A percentile compares a stretch with the other conserved stretches of the same genome.
These are phyloP conservation scores for Agapornis roseicollis DNA, from an alignment of 2,113 vertebrate species.

Conservation along the genomic window DNA sequence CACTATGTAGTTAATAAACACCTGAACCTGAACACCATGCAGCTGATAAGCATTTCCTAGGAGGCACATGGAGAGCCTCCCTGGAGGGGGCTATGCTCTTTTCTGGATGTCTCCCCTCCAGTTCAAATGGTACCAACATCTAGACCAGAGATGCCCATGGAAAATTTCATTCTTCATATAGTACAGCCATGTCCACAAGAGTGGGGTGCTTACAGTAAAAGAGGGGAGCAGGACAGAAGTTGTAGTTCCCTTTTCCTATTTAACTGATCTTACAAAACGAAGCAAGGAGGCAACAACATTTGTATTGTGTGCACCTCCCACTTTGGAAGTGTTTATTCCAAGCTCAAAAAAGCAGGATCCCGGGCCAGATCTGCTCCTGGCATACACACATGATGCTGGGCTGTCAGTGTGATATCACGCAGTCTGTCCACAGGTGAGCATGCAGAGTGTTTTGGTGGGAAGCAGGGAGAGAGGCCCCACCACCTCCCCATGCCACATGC, in stretches of 20 bases:
- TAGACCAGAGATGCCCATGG: neutral
- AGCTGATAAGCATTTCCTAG: neutral
- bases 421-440: fast-evolving
- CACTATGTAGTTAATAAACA: fast-evolving
- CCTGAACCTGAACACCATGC: fast-evolving
- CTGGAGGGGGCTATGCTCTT: neutral
- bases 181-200: neutral
- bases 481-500: fast-evolving
- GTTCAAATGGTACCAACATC: neutral
- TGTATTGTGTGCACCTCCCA: neutral
- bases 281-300: neutral
- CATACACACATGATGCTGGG: neutral
- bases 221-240: neutral
- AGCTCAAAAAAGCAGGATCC: neutral
- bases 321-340: neutral
- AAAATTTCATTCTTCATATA: neutral
- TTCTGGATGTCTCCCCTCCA: neutral
- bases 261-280: neutral
- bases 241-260: neutral
- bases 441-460: neutral
- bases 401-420: neutral
- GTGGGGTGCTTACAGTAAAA: neutral
- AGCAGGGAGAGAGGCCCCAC: fast-evolving
- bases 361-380: neutral
- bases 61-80: neutral